phyloP scores from a whole-genome alignment of 2,113 vertebrate species.

The Oryzias celebensis region DNA sequence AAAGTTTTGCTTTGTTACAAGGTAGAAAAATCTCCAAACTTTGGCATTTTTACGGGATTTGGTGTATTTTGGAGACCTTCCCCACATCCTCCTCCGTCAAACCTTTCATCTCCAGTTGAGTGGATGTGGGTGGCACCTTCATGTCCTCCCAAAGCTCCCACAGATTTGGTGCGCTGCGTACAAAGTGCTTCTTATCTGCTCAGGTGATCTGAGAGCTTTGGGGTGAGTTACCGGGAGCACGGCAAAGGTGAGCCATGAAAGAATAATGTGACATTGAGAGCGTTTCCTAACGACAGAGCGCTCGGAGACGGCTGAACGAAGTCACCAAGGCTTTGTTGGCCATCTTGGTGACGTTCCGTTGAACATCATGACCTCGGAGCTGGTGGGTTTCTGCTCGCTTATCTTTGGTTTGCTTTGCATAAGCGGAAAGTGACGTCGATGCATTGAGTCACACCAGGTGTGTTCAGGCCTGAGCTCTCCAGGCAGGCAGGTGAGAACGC shows the following conservation, averaged over 20 bases:
- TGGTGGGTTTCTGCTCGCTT: slow-evolving; percentile 12
- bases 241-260: slow-evolving; percentile 74
- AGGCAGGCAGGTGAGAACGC: slow-evolving; percentile 16
- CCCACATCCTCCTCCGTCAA: too few relatives aligned
- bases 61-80: too few relatives aligned
- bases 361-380: slow-evolving; percentile 3
- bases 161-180: slow-evolving; percentile 62
- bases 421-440: slow-evolving; percentile 9
- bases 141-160: slow-evolving; percentile 36
- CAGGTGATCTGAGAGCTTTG: slow-evolving; percentile 78
- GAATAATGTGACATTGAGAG: slow-evolving; percentile 81
- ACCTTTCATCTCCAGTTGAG: slow-evolving; percentile 14
- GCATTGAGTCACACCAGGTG: not conserved
- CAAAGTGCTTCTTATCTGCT: slow-evolving; percentile 74
- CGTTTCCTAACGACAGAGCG: slow-evolving; percentile 58
- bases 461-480: not conserved
- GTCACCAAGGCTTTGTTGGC: not conserved
- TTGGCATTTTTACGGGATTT: too few relatives aligned
- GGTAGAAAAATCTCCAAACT: too few relatives aligned
- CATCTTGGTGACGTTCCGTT: not conserved
- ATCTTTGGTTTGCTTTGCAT: slow-evolving; percentile 52
- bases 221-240: slow-evolving; percentile 72
- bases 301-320: slow-evolving; percentile 23
- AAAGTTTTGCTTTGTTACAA: too few relatives aligned
- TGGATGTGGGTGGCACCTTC: not conserved